Conservation (phyloP, 2,888 invertebrate genomes). For the Malacosoma neustria region DNA sequence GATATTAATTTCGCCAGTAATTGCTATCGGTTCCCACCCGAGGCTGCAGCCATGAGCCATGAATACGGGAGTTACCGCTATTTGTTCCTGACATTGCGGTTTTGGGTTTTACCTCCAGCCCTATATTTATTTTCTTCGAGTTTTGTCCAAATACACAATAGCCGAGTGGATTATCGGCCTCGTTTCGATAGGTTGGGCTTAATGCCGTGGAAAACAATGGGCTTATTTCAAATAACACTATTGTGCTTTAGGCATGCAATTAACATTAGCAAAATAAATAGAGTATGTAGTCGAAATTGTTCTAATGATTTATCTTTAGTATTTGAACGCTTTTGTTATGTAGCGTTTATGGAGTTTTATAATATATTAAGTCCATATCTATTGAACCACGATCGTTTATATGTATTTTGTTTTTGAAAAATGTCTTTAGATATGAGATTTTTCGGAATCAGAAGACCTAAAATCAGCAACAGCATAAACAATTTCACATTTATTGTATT, state of each 20-base stretch:
- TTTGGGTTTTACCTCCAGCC: constrained; percentile 61
- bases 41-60: constrained; percentile 70
- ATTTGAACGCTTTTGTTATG: not conserved
- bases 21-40: constrained; percentile 70
- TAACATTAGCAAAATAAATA: constrained; percentile 14
- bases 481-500: too few species aligned
- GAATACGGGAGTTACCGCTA: constrained; percentile 73
- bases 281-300: not conserved
- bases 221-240: constrained; percentile 36
- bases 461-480: too few species aligned
- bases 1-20: constrained; percentile 74
- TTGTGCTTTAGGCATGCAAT: constrained; percentile 27
- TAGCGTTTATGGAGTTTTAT: too few species aligned
- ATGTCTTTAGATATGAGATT: not conserved
- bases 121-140: constrained; percentile 70
- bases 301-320: not conserved
- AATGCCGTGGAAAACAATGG: constrained; percentile 35
- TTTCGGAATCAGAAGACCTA: too few species aligned
- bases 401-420: not conserved
- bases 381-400: too few species aligned
- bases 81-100: constrained; percentile 73
- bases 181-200: constrained; percentile 42
- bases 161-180: constrained; percentile 48
- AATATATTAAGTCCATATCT: too few species aligned
- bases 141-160: constrained; percentile 56